Base-by-base conservation (phyloP, 2,797 vertebrate genomes). In the Ctenopoma multispine region DNA sequence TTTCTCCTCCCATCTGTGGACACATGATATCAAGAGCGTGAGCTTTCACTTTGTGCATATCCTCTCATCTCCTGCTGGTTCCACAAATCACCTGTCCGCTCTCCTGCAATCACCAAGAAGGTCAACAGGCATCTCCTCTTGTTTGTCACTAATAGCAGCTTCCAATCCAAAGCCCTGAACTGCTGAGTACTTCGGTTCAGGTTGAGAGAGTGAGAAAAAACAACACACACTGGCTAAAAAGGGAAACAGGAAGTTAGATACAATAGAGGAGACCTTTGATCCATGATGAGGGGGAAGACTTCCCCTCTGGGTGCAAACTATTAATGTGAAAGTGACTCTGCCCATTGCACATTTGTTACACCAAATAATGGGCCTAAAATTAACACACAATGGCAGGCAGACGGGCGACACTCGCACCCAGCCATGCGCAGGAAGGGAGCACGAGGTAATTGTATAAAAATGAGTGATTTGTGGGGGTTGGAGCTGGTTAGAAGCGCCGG, bases 211-310 rank as follows among this genome's bases (percentile, higher is more conserved):
- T 88, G 92, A 92, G 90, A 93, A 93, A 87, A 89, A 91, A 91
- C 88, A 93, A 92, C 89, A 93, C 76, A 81, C 87, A 72, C 93
- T 92, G 93, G 96, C 96, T 97, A 96, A 95, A 96, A 94, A 89
- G 90, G 88, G 92, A 95, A 94, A 95, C 91, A 95, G 97, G 97
- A 98, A 97, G 94, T 59, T 65, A 79, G 92, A 95, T 94, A 97
- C 97, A 98, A 98, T 98, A 95, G 97, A 95, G 87, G 88, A 89
- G 93, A 95, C 96, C 97, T 98, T 93, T 98, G 96, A 96, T 96
- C 96, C 94, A 89, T 82, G 93, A 94, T 92, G 87, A 91, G 89
- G 89, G 89, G 91, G 92, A 94, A 89, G 91, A 93, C 93, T 93
- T 94, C 93, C 92, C 85, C 83, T 87, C 81, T 70, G 88, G 91